Evolutionary conservation across 2,797 vertebrate species (phyloP), one percentile per base, ranked within the genome.

Genomic region (Astyanax mexicanus): DNA sequence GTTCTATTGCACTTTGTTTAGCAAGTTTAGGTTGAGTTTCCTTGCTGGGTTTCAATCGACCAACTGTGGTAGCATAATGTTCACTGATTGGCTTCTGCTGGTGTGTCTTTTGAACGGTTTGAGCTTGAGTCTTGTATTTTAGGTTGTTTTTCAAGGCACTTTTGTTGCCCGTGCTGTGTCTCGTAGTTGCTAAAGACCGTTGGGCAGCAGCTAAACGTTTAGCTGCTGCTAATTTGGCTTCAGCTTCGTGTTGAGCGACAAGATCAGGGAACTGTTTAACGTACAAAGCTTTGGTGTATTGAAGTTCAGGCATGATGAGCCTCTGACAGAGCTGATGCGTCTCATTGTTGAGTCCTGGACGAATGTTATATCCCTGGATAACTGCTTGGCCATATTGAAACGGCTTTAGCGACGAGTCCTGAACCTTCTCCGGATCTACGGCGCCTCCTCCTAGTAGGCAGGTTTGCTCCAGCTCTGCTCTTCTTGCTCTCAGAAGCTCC

Each of bases 321-420:
- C 77, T 88, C 87, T 88, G 83, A 78, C 96, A 97, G 45, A 68
- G 71, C 6, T 17, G 75, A 68, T 77, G 88, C 1, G 85, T 93
- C 4, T 69, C 64, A 0, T 69, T 81, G 62, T 92, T 86, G 57
- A 96, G 67, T 15, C 62, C 80, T 1, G 74, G 79, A 32, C 79
- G 93, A 62, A 98, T 87, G 78, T 94, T 95, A 76, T 96, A 96
- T 35, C 96, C 95, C 70, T 95, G 90, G 79, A 97, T 96, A 25
- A 91, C 75, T 0, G 94, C 95, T 15, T 60, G 5, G 32, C 95
- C 95, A 0, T 93, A 87, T 86, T 97, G 96, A 78, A 85, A 96
- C 0, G 96, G 96, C 78, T 85, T 91, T 67, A 96, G 64, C 3
- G 35, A 71, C 1, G 4, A 66, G 21, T 96, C 92, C 32, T 80